Percentiles rank a stretch among this genome's conserved stretches.
These are phyloP conservation scores for Zoanthus sansibaricus DNA, from an alignment of 92 coral and sea anemone species.

Conservation along the genomic window DNA sequence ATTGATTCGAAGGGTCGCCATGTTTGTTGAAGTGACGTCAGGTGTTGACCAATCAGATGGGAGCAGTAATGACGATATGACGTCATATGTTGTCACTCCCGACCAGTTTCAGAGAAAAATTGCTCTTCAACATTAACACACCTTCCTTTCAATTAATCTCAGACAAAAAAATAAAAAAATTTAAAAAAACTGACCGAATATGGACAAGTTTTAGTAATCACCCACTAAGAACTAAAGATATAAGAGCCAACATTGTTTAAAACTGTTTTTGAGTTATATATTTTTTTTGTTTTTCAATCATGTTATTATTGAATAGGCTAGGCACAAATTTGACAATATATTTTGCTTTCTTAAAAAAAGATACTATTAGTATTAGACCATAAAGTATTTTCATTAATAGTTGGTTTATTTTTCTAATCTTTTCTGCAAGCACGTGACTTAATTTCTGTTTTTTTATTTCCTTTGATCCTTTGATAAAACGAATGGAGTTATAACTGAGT, in stretches of 20 bases:
- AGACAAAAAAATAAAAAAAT: neutral
- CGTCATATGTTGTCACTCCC: conserved; percentile 37
- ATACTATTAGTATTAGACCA: too few relatives aligned
- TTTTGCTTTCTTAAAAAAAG: too few relatives aligned
- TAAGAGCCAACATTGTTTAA: neutral
- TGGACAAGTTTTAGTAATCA: neutral
- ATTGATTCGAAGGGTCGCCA: conserved; percentile 71
- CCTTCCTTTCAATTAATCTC: neutral
- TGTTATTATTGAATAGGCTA: too few relatives aligned
- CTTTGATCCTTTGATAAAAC: too few relatives aligned
- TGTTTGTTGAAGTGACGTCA: conserved; percentile 91
- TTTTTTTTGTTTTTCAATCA: neutral
- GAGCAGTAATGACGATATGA: conserved; percentile 15
- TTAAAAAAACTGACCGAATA: conserved; percentile 7
- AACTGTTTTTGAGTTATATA: neutral
- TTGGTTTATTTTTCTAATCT: too few relatives aligned
- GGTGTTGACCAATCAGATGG: conserved; percentile 75
- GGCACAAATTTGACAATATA: too few relatives aligned
- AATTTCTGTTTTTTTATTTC: too few relatives aligned
- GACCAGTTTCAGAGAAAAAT: neutral
- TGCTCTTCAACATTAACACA: neutral
- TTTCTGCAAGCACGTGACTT: too few relatives aligned
- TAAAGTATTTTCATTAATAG: too few relatives aligned
- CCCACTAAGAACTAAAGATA: neutral
- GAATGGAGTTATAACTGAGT: too few relatives aligned